Evolutionary conservation across 2,113 vertebrate genomes (phyloP), one percentile per base, ranked within the genome.

Genomic region (Entomyzon cyanotis): DNA sequence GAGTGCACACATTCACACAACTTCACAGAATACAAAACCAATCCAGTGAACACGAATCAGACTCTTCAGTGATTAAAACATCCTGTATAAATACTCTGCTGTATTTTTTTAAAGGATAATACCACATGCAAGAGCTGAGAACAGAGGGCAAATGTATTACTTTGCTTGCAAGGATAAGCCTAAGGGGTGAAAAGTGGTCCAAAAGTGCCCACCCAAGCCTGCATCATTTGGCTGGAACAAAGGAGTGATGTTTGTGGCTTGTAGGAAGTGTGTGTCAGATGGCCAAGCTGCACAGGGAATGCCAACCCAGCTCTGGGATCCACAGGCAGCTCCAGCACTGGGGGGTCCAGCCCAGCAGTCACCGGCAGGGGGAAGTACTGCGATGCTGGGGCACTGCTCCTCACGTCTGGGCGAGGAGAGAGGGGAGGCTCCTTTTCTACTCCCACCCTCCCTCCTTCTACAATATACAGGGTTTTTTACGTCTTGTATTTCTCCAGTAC

Each of bases 321-420:
- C 4, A 4, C 15, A 16, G 27, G 23, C 1, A 0, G 42, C 49
- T 87, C 21, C 41, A 39, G 63, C 24, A 4, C 0, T 7, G 31
- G 10, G 11, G 27, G 35, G 11, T 6, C 5, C 47, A 75, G 52
- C 14, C 21, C 27, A 15, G 47, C n/a, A 24, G 7, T 5, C 2
- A 11, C 18, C 1, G 0, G 71, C 0, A 0, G 15, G 33, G 75
- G 68, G 41, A 65, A 65, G 50, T 4, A 3, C 50, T 10, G 9
- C 0, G 0, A 13, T 28, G 85, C 42, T 44, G 56, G 4, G 5
- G 37, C 35, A 42, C 41, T 5, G 2, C 41, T 60, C 52, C 30
- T 59, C 35, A 27, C 2, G 0, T 33, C 55, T 24, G 19, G 17
- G 11, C 17, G 8, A 68, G 31, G 30, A 85, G 37, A 58, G 13